Percentiles rank a stretch among this genome's conserved stretches.
These are phyloP conservation scores for Beroe forskalii DNA, from an alignment of 37 sponge, comb jelly and placozoan genomes.

Conservation along the genomic window DNA sequence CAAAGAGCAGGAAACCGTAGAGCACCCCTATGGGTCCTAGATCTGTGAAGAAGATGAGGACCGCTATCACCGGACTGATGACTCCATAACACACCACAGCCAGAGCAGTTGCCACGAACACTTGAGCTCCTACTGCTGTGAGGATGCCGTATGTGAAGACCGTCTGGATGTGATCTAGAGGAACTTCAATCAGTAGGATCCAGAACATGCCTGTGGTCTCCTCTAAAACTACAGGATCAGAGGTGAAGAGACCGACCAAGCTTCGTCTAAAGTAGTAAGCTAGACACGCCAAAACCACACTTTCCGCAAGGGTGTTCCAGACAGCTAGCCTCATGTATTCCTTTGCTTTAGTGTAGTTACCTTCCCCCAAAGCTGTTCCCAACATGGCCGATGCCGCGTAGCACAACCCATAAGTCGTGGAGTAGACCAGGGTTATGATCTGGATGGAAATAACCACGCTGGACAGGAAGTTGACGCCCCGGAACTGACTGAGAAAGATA, in stretches of 20 bases:
- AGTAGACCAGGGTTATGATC: slow-evolving; percentile 58
- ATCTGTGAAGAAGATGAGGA: slow-evolving; percentile 29
- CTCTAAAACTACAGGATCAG: neutral
- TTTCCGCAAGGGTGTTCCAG: slow-evolving; percentile 12
- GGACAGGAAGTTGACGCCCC: slow-evolving; percentile 53
- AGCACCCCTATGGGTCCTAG: slow-evolving; percentile 9
- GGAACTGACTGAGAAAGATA: slow-evolving; percentile 52
- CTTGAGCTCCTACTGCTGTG: neutral
- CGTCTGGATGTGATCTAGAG: slow-evolving; percentile 47
- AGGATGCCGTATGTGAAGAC: slow-evolving; percentile 52
- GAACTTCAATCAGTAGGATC: slow-evolving; percentile 58
- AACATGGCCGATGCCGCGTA: slow-evolving; percentile 50
- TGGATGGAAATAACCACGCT: slow-evolving; percentile 59
- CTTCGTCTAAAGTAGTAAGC: neutral
- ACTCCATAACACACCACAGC: slow-evolving; percentile 11
- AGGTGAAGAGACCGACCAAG: slow-evolving; percentile 29
- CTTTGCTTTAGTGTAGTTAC: neutral
- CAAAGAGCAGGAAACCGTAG: slow-evolving; percentile 37
- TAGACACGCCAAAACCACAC: neutral
- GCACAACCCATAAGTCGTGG: slow-evolving; percentile 43
- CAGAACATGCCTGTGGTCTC: slow-evolving; percentile 44
- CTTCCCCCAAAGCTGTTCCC: slow-evolving; percentile 51
- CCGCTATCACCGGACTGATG: slow-evolving; percentile 11
- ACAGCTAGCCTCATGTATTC: slow-evolving; percentile 11
- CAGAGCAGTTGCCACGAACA: slow-evolving; percentile 47